Base-by-base conservation (phyloP, 2,797 vertebrate genomes). In the Pampus argenteus region DNA sequence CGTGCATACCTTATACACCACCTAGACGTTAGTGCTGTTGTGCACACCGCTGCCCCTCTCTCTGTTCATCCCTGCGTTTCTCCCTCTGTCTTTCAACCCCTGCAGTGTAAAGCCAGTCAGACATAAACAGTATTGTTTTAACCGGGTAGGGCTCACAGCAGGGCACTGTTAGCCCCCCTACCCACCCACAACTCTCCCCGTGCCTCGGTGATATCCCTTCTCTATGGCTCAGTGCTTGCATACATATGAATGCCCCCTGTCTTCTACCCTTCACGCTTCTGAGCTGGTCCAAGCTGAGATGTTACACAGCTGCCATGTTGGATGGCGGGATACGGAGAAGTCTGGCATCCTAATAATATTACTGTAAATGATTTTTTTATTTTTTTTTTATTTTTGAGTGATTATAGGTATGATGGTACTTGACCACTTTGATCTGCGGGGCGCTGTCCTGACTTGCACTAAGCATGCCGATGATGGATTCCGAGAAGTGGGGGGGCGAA, bases 41-140 rank as follows among this genome's bases (percentile, higher is more conserved):
- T 71, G 34, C 50, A 50, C 47, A 25, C 60, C 36, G 6, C 52
- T 61, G 26, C 61, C 0, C 26, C 3, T 23, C 22, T 54, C 23
- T 64, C 72, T 47, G 8, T 73, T 73, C 63, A 58, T 82, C 67
- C 22, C 59, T 18, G 3, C 28, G 22, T 79, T 40, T 81, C 61
- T 79, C 49, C 17, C 66, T 76, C 59, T 70, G 42, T 71, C 55
- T 66, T 66, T 61, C 57, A 18, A 73, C 81, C 85, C 88, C 88
- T 55, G 71, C 79, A 56, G 88, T 47, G 85, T 79, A 85, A 92
- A 17, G 83, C 82, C 91, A 92, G 90, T 89, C 86, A 91, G 88
- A 92, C 90, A 92, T 92, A 92, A 90, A 89, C 88, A 87, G 86
- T 88, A 89, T 92, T 92, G 90, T 92, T 92, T 91, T 93, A 91